phyloP scores from a whole-genome alignment of 2,888 invertebrate genomes.

The Harpalus rubripes region DNA sequence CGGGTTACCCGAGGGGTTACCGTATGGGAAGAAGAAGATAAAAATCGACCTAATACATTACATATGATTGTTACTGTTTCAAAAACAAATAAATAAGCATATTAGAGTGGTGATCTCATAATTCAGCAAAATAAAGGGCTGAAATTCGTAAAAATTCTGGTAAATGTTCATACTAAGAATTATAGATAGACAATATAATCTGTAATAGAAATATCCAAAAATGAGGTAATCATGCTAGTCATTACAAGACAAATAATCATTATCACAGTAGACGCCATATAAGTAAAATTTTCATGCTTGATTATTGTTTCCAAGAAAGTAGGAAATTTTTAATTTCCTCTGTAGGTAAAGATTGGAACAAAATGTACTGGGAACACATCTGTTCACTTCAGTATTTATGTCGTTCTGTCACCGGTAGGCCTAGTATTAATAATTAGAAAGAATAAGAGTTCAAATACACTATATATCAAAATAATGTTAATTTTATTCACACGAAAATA shows the following conservation, averaged over 20 bases:
- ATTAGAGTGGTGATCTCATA: too few species aligned
- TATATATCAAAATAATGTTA: conserved; percentile 36
- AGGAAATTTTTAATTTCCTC: conserved; percentile 37
- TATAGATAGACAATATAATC: too few species aligned
- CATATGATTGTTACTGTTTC: too few species aligned
- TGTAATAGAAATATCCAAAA: not conserved
- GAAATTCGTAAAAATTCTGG: too few species aligned
- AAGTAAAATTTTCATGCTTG: not conserved
- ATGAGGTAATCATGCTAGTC: not conserved
- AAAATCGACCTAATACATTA: too few species aligned
- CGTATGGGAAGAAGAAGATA: too few species aligned
- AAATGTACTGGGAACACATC: conserved; percentile 8
- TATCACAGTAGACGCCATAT: not conserved
- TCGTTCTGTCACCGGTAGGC: not conserved
- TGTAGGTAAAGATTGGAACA: conserved; percentile 9
- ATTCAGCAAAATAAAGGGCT: too few species aligned
- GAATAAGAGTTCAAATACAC: conserved; percentile 3
- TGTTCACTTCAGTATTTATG: conserved; percentile 16
- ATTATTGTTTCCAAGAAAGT: conserved; percentile 21
- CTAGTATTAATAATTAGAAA: not conserved
- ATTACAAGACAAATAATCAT: not conserved
- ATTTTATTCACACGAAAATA: conserved; percentile 34
- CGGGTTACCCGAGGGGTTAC: too few species aligned
- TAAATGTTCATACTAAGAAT: too few species aligned
- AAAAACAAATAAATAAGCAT: too few species aligned